phyloP scores from a whole-genome alignment of 2,888 invertebrate species.

The Mythimna vitellina region DNA sequence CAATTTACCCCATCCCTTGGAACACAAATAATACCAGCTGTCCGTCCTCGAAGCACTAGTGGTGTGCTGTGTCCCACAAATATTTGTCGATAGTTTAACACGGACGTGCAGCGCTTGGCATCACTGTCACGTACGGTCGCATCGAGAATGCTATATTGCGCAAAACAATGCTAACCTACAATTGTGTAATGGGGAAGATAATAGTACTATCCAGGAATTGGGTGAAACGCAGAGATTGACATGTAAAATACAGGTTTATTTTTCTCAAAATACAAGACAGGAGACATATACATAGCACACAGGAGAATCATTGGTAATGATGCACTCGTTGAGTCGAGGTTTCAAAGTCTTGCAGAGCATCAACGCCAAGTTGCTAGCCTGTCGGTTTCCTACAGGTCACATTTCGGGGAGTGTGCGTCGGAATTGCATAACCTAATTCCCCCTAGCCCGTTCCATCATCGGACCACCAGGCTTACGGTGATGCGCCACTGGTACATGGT shows the following conservation, averaged over 20 bases:
- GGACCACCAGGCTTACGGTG: too few relatives aligned
- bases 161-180: constrained; percentile 39
- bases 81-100: constrained; percentile 62
- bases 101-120: constrained; percentile 41
- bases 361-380: too few relatives aligned
- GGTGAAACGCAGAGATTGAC: not conserved
- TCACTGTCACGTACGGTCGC: constrained; percentile 57
- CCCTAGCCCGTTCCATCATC: too few relatives aligned
- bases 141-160: constrained; percentile 54
- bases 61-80: constrained; percentile 46
- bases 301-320: too few relatives aligned
- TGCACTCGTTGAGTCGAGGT: too few relatives aligned
- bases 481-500: too few relatives aligned
- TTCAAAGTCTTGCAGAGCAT: too few relatives aligned
- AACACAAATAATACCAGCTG: constrained; percentile 31
- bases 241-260: not conserved
- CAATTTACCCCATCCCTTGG: not conserved
- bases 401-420: too few relatives aligned
- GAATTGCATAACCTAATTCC: too few relatives aligned
- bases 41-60: constrained; percentile 34
- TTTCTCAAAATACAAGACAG: not conserved
- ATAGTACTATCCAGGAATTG: constrained; percentile 27
- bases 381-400: too few relatives aligned
- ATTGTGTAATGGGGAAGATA: constrained; percentile 30
- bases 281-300: not conserved